A percentile compares a stretch with the other conserved stretches of the same genome.
Evolutionary conservation across 2,888 invertebrate species (phyloP).

Genomic region (Chrysina gloriosa): DNA sequence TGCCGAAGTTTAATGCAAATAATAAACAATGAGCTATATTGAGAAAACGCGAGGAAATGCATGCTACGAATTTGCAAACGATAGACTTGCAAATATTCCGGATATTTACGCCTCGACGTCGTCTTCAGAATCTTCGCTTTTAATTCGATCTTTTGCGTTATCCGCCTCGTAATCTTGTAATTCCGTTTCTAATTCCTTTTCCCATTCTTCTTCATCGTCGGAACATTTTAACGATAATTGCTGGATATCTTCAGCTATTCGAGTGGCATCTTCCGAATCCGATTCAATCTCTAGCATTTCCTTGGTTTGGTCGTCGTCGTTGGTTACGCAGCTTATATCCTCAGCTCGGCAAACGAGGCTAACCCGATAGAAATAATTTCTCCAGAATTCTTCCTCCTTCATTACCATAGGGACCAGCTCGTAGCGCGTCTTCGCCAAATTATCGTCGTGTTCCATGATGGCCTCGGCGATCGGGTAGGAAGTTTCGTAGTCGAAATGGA

Average conservation of each 20-base stretch:
- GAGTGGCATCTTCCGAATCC: slow-evolving; percentile 36
- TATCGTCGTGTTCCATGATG: slow-evolving; percentile 94
- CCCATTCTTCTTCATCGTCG: slow-evolving; percentile 83
- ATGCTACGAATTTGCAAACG: too few relatives aligned
- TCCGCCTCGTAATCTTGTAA: slow-evolving; percentile 95
- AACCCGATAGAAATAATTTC: slow-evolving; percentile 99
- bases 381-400: slow-evolving; percentile 98
- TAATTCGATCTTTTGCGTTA: slow-evolving; percentile 67
- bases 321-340: slow-evolving; percentile 70
- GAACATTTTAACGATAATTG: slow-evolving; percentile 47
- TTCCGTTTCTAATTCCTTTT: slow-evolving; percentile 94
- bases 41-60: too few relatives aligned
- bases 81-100: too few relatives aligned
- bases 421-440: slow-evolving; percentile 98
- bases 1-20: too few relatives aligned
- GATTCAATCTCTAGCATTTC: slow-evolving; percentile 62
- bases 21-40: too few relatives aligned
- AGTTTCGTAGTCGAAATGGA: slow-evolving; percentile 93
- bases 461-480: slow-evolving; percentile 94
- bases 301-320: slow-evolving; percentile 58
- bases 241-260: slow-evolving; percentile 54
- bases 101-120: slow-evolving; percentile 64
- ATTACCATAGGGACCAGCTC: slow-evolving; percentile 99
- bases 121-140: slow-evolving; percentile 62
- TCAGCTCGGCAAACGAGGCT: slow-evolving; percentile 98